Evolutionary conservation across 2,113 vertebrate species (phyloP).

Genomic region (Colistium nudipinnis): DNA sequence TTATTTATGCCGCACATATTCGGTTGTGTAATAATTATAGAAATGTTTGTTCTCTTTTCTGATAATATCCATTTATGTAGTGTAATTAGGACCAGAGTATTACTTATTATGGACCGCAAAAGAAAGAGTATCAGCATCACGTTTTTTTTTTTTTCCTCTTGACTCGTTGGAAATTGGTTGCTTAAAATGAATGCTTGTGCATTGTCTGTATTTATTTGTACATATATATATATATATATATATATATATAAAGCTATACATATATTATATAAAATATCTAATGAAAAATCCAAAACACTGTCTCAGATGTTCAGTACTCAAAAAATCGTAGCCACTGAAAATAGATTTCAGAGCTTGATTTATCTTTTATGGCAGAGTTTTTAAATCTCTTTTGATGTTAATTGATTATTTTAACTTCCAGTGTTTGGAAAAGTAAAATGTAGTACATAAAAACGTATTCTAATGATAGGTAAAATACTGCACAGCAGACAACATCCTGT

Average conservation of each 20-base stretch:
- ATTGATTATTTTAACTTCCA: neutral
- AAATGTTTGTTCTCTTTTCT: constrained; percentile 31
- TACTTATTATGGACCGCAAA: neutral
- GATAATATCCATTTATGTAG: constrained; percentile 9
- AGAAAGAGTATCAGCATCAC: neutral
- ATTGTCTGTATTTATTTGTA: constrained; percentile 68
- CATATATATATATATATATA: constrained; percentile 18
- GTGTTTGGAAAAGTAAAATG: neutral
- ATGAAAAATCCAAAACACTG: constrained; percentile 5
- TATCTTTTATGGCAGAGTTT: neutral
- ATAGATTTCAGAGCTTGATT: neutral
- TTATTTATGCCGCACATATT: constrained; percentile 38
- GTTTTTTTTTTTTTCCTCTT: neutral
- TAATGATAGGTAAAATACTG: neutral
- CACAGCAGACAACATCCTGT: neutral
- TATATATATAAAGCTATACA: neutral
- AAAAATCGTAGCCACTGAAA: neutral
- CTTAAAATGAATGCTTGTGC: neutral
- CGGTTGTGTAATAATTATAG: neutral
- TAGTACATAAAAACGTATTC: neutral
- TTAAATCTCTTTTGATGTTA: neutral
- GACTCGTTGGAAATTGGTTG: neutral
- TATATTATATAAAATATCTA: constrained; percentile 3
- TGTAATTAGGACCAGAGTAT: neutral
- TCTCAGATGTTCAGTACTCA: neutral